A percentile compares a stretch with the other conserved stretches of the same genome.
These are phyloP conservation scores for Steatornis caripensis DNA, from an alignment of 2,113 vertebrate genomes.

Conservation along the genomic window DNA sequence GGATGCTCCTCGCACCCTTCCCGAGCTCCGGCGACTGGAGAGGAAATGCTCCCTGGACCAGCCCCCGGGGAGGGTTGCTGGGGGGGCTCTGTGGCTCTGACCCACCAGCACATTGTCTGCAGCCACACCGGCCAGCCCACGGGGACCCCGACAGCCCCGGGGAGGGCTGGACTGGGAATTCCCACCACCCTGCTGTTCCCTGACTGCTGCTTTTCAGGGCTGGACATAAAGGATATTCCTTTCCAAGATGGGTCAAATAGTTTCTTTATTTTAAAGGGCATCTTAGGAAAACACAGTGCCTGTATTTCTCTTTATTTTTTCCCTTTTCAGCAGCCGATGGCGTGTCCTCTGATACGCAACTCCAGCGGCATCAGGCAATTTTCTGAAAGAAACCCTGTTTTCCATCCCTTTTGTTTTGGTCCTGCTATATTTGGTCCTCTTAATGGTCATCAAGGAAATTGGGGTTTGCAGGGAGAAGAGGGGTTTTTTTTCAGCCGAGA, in stretches of 20 bases:
- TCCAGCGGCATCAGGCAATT: neutral
- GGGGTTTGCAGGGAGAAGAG: neutral
- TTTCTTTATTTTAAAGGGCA: neutral
- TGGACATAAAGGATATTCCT: neutral
- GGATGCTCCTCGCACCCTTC: neutral
- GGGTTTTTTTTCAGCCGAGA: neutral
- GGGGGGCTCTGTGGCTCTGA: neutral
- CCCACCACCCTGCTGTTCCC: neutral
- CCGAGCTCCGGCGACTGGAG: neutral
- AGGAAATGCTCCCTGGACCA: neutral
- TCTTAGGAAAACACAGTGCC: rapidly evolving
- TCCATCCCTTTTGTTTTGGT: neutral
- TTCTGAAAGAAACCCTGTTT: neutral
- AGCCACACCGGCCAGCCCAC: neutral
- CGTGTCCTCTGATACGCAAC: neutral
- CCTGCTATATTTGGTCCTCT: neutral
- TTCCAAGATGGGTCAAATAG: neutral
- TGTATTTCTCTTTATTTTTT: neutral
- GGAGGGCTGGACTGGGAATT: neutral
- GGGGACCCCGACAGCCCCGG: rapidly evolving
- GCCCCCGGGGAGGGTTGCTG: neutral
- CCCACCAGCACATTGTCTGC: rapidly evolving
- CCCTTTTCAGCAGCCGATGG: neutral
- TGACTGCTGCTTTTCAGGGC: neutral
- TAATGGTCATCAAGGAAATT: neutral